Conservation (phyloP, 2,888 invertebrate genomes). For the Lypha dubia region DNA sequence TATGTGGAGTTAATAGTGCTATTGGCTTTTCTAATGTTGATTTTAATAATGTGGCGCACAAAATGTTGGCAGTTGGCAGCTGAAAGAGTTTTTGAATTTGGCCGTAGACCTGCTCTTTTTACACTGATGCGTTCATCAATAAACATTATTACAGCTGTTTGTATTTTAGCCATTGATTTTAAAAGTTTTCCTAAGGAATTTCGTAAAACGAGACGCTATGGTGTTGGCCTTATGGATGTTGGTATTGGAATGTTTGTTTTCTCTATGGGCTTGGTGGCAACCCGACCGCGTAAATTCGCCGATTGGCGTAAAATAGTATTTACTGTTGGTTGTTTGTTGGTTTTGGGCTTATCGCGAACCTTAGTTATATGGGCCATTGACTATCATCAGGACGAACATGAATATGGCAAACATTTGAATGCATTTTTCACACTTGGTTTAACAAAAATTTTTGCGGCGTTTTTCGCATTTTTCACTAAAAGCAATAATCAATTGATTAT, state of each 20-base stretch:
- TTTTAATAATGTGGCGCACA: constrained; percentile 51
- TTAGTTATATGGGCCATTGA: constrained; percentile 86
- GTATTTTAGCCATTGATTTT: constrained; percentile 98
- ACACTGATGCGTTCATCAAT: constrained; percentile 89
- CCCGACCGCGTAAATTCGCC: constrained; percentile 80
- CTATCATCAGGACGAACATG: constrained; percentile 94
- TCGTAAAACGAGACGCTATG: constrained; percentile 94
- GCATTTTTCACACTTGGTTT: constrained; percentile 97
- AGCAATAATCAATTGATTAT: constrained; percentile 81
- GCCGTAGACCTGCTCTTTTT: constrained; percentile 84
- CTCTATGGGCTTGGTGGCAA: constrained; percentile 90
- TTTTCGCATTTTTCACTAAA: constrained; percentile 77
- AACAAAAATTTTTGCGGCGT: constrained; percentile 89
- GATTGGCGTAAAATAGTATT: constrained; percentile 76
- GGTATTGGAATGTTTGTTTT: constrained; percentile 95
- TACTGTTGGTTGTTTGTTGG: constrained; percentile 83
- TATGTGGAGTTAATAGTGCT: constrained; percentile 77
- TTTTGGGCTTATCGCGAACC: constrained; percentile 87
- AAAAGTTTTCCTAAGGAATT: constrained; percentile 91
- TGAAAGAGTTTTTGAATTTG: constrained; percentile 74
- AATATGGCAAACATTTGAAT: constrained; percentile 99
- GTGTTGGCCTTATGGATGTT: constrained; percentile 96
- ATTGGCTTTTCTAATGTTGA: constrained; percentile 37
- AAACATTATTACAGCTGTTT: constrained; percentile 89
- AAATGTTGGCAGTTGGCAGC: constrained; percentile 66